These are phyloP conservation scores for Herminia tarsipennalis DNA, from an alignment of 2,888 invertebrate species.

Conservation along the genomic window DNA sequence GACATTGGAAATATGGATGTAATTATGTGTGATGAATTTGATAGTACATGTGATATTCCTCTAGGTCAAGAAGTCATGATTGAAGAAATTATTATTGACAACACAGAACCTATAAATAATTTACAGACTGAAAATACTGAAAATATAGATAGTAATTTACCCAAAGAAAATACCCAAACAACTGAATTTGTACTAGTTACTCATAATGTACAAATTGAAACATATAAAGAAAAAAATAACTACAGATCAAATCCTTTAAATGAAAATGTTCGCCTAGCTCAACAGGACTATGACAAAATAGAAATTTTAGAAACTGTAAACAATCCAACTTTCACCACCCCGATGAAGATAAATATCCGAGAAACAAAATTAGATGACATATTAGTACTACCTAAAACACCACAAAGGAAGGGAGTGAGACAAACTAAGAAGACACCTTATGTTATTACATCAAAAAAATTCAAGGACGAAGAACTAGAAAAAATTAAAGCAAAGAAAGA, in stretches of 20 bases:
- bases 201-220: slow-evolving; percentile 3
- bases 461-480: slow-evolving; percentile 18
- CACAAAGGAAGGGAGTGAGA: slow-evolving; percentile 20
- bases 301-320: slow-evolving; percentile 3
- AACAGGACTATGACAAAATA: slow-evolving; percentile 4
- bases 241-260: neutral
- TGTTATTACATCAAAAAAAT: slow-evolving; percentile 19
- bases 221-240: slow-evolving; percentile 1
- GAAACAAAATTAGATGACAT: slow-evolving; percentile 14
- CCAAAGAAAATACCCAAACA: slow-evolving; percentile 1
- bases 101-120: no score
- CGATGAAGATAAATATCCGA: neutral
- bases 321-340: slow-evolving; percentile 4
- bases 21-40: slow-evolving; percentile 6
- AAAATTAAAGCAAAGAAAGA: slow-evolving; percentile 17
- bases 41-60: neutral
- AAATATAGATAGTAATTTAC: neutral
- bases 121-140: slow-evolving; percentile 1
- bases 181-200: slow-evolving; percentile 1
- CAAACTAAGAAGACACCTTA: slow-evolving; percentile 18
- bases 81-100: no score
- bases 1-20: neutral
- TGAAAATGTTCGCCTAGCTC: neutral
- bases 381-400: slow-evolving; percentile 23
- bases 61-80: neutral